Conservation (phyloP, 1,140 invertebrate species). For the Maniola jurtina region DNA sequence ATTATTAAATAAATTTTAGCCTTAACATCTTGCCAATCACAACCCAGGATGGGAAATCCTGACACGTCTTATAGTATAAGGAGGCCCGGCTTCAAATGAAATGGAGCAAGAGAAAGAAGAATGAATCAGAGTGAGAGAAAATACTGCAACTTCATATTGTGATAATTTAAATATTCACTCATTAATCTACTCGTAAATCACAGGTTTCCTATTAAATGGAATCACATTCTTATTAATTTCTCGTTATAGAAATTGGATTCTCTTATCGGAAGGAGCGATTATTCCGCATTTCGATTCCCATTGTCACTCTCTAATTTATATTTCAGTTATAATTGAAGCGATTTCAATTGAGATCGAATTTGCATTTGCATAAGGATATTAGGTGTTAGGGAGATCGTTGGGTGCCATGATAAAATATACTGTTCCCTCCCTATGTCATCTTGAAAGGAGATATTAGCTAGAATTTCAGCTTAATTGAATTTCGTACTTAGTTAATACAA, state of each 20-base stretch:
- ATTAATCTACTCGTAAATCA: neutral
- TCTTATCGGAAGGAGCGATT: conserved; percentile 28
- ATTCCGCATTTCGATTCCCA: conserved; percentile 24
- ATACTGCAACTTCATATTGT: too few relatives aligned
- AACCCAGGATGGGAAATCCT: too few relatives aligned
- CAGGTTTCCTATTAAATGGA: neutral
- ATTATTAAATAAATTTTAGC: too few relatives aligned
- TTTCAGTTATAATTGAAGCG: conserved; percentile 16
- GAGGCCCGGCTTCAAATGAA: too few relatives aligned
- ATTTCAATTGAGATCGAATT: conserved; percentile 17
- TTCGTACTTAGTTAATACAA: too few relatives aligned
- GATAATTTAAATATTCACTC: too few relatives aligned
- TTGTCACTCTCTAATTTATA: conserved; percentile 24
- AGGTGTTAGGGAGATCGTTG: neutral
- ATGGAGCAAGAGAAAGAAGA: too few relatives aligned
- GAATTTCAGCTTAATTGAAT: too few relatives aligned
- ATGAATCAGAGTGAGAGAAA: too few relatives aligned
- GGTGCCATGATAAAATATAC: neutral
- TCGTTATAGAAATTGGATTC: conserved; percentile 32
- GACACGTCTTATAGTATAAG: too few relatives aligned
- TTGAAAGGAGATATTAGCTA: too few relatives aligned
- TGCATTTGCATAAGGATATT: conserved; percentile 1
- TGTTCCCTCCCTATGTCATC: neutral
- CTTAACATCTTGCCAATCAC: too few relatives aligned
- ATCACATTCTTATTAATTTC: conserved; percentile 33